These are phyloP conservation scores for Conistra vaccinii DNA, from an alignment of 2,888 invertebrate genomes.

Conservation along the genomic window DNA sequence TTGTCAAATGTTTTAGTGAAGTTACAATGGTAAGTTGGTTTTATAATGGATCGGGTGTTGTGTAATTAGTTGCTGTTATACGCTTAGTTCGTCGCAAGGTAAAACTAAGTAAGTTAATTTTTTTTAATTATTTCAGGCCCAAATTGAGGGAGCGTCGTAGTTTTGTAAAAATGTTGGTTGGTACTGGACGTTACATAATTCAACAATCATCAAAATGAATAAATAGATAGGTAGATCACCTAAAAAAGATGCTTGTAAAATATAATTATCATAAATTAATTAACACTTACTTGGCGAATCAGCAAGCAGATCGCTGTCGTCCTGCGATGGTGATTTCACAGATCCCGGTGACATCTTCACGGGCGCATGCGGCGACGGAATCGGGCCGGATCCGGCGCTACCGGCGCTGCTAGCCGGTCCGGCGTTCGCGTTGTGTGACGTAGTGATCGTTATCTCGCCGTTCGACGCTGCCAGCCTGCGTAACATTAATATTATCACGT, in stretches of 20 bases:
- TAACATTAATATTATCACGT: conserved; percentile 59
- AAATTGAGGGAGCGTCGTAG: not conserved
- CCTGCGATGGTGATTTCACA: conserved; percentile 91
- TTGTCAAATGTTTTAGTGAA: conserved; percentile 63
- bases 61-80: conserved; percentile 16
- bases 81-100: not conserved
- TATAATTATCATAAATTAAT: not conserved
- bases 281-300: conserved; percentile 95
- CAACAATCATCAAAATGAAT: not conserved
- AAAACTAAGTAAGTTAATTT: not conserved
- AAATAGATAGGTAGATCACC: not conserved
- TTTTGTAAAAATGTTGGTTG: not conserved
- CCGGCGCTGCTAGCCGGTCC: conserved; percentile 88
- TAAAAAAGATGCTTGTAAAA: not conserved
- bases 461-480: conserved; percentile 93
- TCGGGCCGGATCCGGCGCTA: conserved; percentile 85
- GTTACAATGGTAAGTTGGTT: conserved; percentile 54
- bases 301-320: conserved; percentile 93
- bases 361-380: conserved; percentile 88
- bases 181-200: not conserved
- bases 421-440: conserved; percentile 91
- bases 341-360: conserved; percentile 93
- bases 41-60: conserved; percentile 34
- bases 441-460: conserved; percentile 96
- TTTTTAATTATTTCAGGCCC: not conserved